These are phyloP conservation scores for Schrankia costaestrigalis DNA, from an alignment of 2,888 invertebrate genomes.

Conservation along the genomic window DNA sequence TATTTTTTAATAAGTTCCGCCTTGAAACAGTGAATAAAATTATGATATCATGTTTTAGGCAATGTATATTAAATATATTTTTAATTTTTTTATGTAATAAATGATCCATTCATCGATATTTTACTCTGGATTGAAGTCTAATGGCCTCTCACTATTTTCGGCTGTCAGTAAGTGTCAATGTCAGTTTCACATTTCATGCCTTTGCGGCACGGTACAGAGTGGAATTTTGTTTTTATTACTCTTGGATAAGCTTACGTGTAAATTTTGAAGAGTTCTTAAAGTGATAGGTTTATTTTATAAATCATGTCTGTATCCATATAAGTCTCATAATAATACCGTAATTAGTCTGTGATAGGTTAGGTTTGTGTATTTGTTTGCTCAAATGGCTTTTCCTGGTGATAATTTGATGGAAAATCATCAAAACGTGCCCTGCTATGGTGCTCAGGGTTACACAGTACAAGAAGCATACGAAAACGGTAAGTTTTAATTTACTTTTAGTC, in stretches of 20 bases:
- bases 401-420: slow-evolving; percentile 43
- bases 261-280: too few species aligned
- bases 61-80: too few species aligned
- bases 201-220: neutral
- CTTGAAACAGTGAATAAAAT: too few species aligned
- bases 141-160: neutral
- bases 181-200: slow-evolving; percentile 28
- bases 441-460: slow-evolving; percentile 40
- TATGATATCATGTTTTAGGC: too few species aligned
- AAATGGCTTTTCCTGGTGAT: slow-evolving; percentile 62
- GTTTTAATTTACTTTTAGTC: slow-evolving; percentile 17
- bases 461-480: slow-evolving; percentile 63
- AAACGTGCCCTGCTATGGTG: slow-evolving; percentile 34
- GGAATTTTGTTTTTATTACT: neutral
- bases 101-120: too few species aligned
- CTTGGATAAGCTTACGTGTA: too few species aligned
- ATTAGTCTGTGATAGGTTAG: slow-evolving; percentile 45
- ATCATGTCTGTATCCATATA: neutral
- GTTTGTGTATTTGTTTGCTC: slow-evolving; percentile 29
- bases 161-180: slow-evolving; percentile 13
- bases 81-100: too few species aligned
- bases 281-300: too few species aligned
- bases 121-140: too few species aligned
- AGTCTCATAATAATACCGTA: slow-evolving; percentile 7
- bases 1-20: too few species aligned